Percentiles rank a stretch among this genome's conserved stretches.
phyloP scores from a whole-genome alignment of 2,113 vertebrate genomes.

The Nibea albiflora region DNA sequence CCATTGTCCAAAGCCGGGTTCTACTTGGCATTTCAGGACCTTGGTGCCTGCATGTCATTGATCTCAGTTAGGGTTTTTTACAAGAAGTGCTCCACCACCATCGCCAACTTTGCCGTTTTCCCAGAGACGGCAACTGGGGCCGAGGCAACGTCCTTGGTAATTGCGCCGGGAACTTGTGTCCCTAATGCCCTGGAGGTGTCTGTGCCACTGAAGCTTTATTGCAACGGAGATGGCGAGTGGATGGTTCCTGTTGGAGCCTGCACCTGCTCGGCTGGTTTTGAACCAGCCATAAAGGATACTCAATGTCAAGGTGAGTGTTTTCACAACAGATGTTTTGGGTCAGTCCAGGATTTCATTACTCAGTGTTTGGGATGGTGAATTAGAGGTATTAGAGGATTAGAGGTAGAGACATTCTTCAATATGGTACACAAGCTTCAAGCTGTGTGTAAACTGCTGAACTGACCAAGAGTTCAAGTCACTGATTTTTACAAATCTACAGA shows the following conservation, averaged over 20 bases:
- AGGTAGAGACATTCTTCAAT: constrained; percentile 3
- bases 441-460: background rate
- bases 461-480: background rate
- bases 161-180: constrained; percentile 95
- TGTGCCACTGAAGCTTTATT: constrained; percentile 96
- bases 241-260: constrained; percentile 98
- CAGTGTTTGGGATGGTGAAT: background rate
- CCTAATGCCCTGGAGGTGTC: constrained; percentile 94
- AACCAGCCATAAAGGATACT: constrained; percentile 91
- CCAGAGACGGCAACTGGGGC: constrained; percentile 97
- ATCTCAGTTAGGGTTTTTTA: constrained; percentile 98
- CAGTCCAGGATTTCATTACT: constrained; percentile 8
- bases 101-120: constrained; percentile 95
- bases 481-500: constrained; percentile 4
- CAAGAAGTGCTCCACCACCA: constrained; percentile 96
- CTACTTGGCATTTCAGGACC: constrained; percentile 98
- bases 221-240: constrained; percentile 98
- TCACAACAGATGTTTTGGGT: constrained; percentile 27
- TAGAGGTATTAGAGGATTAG: constrained; percentile 9
- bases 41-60: constrained; percentile 97
- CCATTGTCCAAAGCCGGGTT: constrained; percentile 96
- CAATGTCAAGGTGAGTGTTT: constrained; percentile 92
- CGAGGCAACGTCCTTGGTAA: constrained; percentile 96
- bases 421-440: background rate
- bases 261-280: constrained; percentile 93